A percentile compares a stretch with the other conserved stretches of the same genome.
These are phyloP conservation scores for Temnopleurus reevesii DNA, from an alignment of 53 echinoderm and acorn worm genomes.

Conservation along the genomic window DNA sequence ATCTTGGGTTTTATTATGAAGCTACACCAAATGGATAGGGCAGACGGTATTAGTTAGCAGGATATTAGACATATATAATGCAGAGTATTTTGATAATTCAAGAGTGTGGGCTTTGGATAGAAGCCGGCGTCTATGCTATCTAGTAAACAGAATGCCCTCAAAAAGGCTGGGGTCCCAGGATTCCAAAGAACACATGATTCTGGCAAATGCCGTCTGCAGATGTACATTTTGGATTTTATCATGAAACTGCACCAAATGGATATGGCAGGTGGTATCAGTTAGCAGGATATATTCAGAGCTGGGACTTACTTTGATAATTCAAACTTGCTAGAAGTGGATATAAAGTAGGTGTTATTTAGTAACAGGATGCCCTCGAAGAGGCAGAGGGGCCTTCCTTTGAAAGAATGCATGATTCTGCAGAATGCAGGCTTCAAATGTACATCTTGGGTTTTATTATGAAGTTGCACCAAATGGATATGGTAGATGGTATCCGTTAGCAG, in stretches of 20 bases:
- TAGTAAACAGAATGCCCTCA: constrained; percentile 88
- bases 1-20: constrained; percentile 69
- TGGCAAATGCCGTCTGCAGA: constrained; percentile 77
- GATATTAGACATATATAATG: no score
- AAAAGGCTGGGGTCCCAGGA: constrained; percentile 85
- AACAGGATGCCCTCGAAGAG: constrained; percentile 76
- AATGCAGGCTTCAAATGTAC: constrained; percentile 82
- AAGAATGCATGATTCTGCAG: constrained; percentile 71
- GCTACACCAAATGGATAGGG: constrained; percentile 30
- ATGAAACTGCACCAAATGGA: constrained; percentile 62
- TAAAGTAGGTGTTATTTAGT: constrained; percentile 70
- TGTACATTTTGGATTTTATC: constrained; percentile 90
- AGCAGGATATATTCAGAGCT: no score
- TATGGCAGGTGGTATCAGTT: neutral
- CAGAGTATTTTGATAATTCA: constrained; percentile 76
- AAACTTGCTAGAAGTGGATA: no score
- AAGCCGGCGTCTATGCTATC: constrained; percentile 82
- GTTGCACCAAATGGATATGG: constrained; percentile 25
- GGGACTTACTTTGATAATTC: no score
- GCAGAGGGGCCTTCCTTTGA: constrained; percentile 79
- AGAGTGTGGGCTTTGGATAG: no score
- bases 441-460: constrained; percentile 77
- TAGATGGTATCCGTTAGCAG: neutral
- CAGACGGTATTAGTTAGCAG: no score
- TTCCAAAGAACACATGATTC: constrained; percentile 86